Evolutionary conservation across 2,113 vertebrate species (phyloP).

Genomic region (Syngnathus typhle): DNA sequence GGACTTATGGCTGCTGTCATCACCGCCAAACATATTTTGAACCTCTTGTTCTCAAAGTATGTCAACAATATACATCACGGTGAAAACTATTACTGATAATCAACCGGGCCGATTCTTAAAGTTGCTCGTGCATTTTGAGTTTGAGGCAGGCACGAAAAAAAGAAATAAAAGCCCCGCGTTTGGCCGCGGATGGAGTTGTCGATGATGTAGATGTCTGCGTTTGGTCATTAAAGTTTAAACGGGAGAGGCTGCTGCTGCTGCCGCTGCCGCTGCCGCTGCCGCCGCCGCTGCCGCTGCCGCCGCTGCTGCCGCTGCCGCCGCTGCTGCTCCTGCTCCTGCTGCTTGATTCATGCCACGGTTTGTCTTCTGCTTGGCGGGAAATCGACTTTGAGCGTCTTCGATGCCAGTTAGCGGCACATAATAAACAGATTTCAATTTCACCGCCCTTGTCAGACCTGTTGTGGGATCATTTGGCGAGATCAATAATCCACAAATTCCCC

Average conservation of each 20-base stretch:
- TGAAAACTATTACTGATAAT: not conserved
- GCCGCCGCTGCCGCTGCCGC: too few relatives aligned
- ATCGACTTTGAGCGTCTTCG: not conserved
- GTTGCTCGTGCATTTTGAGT: slow-evolving; percentile 26
- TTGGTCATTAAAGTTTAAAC: slow-evolving; percentile 54
- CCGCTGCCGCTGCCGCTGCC: too few relatives aligned
- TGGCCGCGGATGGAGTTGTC: slow-evolving; percentile 34
- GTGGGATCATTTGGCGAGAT: not conserved
- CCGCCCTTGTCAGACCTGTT: not conserved
- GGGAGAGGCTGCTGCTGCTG: not conserved
- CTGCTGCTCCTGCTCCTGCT: too few relatives aligned
- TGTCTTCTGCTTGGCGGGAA: not conserved
- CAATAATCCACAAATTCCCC: not conserved
- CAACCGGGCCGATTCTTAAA: slow-evolving; percentile 1
- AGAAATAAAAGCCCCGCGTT: slow-evolving; percentile 15
- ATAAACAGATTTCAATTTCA: not conserved
- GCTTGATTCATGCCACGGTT: slow-evolving; percentile 25
- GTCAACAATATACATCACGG: not conserved
- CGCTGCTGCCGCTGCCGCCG: too few relatives aligned
- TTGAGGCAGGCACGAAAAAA: slow-evolving; percentile 20
- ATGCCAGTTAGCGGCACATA: not conserved
- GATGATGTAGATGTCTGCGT: slow-evolving; percentile 45
- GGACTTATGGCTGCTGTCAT: not conserved
- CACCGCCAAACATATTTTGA: not conserved
- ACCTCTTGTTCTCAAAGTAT: slow-evolving; percentile 1